Evolutionary conservation across 2,113 vertebrate species (phyloP), one percentile per base, ranked within the genome.

Genomic region (Garra rufa): DNA sequence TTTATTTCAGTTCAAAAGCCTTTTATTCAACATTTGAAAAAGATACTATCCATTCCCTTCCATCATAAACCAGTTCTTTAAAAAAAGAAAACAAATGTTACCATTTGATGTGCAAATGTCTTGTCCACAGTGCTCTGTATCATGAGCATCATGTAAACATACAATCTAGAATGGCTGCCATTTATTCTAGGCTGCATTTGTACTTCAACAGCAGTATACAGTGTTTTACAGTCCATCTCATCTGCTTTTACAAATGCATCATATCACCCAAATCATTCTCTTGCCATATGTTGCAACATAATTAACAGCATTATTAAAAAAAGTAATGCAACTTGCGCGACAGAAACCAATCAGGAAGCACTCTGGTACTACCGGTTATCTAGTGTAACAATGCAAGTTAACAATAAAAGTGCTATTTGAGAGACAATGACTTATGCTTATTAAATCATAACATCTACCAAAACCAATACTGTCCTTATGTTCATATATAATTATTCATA

Each of bases 101-200:
- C 70, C 21, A 17, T 83, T 75, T 83, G 48, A 89, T 93, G 94
- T 94, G 94, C 94, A 94, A 94, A 92, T 61, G 28, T 15, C 11
- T 86, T 67, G 48, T 79, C 89, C 87, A 77, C 75, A 30, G 88
- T 83, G 86, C 91, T 92, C 86, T 88, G 90, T 65, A 87, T 79
- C 73, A 92, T 89, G 84, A 92, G 90, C 85, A 89, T 83, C 86
- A 76, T 90, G 89, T 90, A 89, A 94, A 93, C 87, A 89, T 82
- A 78, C 83, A 87, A 87, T 85, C 71, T 46, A 74, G 78, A 74
- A 82, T 75, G 70, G 67, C 71, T 73, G 81, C 52, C 78, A 6
- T 52, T 74, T 46, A 17, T 38, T 59, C 48, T 71, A 81, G 34
- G 46, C 78, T 71, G 76, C 82, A 84, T 81, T 75, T 79, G n/a